phyloP scores from a whole-genome alignment of 2,888 invertebrate species.

The Girardia tigrina region DNA sequence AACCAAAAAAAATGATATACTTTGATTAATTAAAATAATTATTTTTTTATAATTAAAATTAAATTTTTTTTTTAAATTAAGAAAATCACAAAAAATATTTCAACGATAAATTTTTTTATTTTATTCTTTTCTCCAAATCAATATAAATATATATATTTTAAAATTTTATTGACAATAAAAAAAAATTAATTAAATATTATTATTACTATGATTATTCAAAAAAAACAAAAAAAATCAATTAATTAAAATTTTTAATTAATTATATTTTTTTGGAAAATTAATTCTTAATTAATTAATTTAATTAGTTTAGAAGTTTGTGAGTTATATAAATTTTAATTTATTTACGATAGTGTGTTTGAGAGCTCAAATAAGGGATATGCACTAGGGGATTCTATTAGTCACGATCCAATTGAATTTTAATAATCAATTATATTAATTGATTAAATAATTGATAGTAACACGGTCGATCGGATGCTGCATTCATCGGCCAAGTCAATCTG shows the following conservation, averaged over 20 bases:
- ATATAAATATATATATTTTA: too few relatives aligned
- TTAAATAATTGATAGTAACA: constrained; percentile 19
- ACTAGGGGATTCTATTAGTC: constrained; percentile 16
- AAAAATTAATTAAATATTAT: not conserved
- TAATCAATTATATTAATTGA: constrained; percentile 18
- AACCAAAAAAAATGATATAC: too few relatives aligned
- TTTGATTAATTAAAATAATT: too few relatives aligned
- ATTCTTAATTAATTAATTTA: not conserved
- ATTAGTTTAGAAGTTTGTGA: constrained; percentile 8
- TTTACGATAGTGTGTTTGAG: not conserved
- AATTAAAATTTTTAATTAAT: not conserved
- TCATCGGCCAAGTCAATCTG: constrained; percentile 23
- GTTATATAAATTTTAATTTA: constrained; percentile 23
- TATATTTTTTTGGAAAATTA: not conserved
- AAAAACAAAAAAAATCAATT: not conserved
- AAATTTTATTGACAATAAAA: not conserved
- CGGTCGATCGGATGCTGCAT: constrained; percentile 18
- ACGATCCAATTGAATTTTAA: constrained; percentile 23
- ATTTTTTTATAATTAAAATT: too few relatives aligned
- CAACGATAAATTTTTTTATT: too few relatives aligned
- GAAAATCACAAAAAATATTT: too few relatives aligned
- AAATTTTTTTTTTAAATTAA: too few relatives aligned
- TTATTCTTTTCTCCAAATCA: too few relatives aligned
- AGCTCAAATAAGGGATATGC: not conserved
- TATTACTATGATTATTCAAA: not conserved